phyloP scores from a whole-genome alignment of 2,113 vertebrate genomes.

The Amphiprion percula region DNA sequence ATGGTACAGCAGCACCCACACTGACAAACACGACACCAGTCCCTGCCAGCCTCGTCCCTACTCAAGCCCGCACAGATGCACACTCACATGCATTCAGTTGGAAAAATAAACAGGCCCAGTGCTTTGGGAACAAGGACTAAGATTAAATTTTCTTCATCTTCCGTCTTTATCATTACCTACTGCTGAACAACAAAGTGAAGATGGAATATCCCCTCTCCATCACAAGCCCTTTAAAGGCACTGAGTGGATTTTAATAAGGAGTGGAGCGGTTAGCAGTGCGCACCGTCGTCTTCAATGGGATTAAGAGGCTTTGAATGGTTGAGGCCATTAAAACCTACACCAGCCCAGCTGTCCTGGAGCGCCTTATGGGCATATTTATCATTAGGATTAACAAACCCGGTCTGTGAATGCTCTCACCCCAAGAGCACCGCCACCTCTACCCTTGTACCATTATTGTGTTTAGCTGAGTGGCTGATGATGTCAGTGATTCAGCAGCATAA shows the following conservation, averaged over 20 bases:
- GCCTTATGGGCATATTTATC: conserved; percentile 80
- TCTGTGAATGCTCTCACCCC: conserved; percentile 58
- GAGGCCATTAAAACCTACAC: conserved; percentile 81
- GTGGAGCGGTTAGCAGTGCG: conserved; percentile 71
- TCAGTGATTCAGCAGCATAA: conserved; percentile 60
- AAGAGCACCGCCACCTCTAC: conserved; percentile 60
- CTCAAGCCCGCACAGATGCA: conserved; percentile 12
- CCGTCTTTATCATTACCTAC: conserved; percentile 29
- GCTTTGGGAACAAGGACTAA: neutral
- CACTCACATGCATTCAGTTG: conserved; percentile 9
- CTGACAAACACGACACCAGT: conserved; percentile 40
- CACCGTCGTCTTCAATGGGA: conserved; percentile 79
- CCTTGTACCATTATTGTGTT: conserved; percentile 70
- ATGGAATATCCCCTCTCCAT: conserved; percentile 62
- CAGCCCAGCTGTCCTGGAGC: conserved; percentile 66
- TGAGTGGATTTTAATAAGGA: conserved; percentile 83
- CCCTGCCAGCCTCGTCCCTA: conserved; percentile 37
- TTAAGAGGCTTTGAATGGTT: conserved; percentile 83
- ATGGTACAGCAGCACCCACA: conserved; percentile 59
- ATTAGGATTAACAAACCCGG: conserved; percentile 81
- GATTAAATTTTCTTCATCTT: conserved; percentile 26
- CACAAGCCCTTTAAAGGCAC: conserved; percentile 68
- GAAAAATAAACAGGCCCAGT: conserved; percentile 30
- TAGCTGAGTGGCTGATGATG: conserved; percentile 73
- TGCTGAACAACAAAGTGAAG: conserved; percentile 56